These are phyloP conservation scores for Gobionotothen gibberifrons DNA, from an alignment of 2,797 vertebrate genomes.

Conservation along the genomic window DNA sequence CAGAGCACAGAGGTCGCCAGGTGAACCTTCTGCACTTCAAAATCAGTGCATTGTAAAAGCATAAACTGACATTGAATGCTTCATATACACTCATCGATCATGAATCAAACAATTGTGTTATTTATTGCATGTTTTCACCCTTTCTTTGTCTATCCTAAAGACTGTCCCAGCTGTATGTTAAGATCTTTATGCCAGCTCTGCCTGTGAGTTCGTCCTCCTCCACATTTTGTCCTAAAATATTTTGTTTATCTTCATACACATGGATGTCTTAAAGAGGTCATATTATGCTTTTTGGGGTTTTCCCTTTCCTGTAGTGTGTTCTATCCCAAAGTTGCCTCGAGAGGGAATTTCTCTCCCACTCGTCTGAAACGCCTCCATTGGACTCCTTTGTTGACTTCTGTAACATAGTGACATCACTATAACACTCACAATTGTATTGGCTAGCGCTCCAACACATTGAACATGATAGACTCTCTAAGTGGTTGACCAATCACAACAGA, in stretches of 20 bases:
- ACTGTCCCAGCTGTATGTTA: conserved; percentile 91
- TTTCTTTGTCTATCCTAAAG: conserved; percentile 71
- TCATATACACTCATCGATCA: conserved; percentile 2
- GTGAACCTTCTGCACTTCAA: conserved; percentile 66
- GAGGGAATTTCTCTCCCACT: too few relatives aligned
- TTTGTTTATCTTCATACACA: conserved; percentile 29
- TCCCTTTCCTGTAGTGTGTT: too few relatives aligned
- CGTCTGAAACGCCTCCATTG: too few relatives aligned
- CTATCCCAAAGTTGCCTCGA: too few relatives aligned
- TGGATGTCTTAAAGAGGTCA: conserved; percentile 2
- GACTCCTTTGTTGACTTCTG: too few relatives aligned
- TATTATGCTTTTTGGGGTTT: too few relatives aligned
- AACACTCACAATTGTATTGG: too few relatives aligned
- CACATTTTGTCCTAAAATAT: conserved; percentile 10
- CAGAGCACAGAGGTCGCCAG: conserved; percentile 87
- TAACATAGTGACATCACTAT: too few relatives aligned
- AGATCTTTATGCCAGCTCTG: conserved; percentile 91
- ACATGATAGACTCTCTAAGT: too few relatives aligned
- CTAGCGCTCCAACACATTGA: too few relatives aligned
- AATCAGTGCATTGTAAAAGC: conserved; percentile 10
- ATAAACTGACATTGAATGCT: conserved; percentile 11
- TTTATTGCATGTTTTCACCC: conserved; percentile 15
- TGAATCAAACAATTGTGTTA: conserved; percentile 16
- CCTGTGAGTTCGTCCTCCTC: conserved; percentile 86
- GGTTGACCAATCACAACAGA: too few relatives aligned